Conservation (phyloP, 2,888 invertebrate genomes). For the Orthosia incerta region DNA sequence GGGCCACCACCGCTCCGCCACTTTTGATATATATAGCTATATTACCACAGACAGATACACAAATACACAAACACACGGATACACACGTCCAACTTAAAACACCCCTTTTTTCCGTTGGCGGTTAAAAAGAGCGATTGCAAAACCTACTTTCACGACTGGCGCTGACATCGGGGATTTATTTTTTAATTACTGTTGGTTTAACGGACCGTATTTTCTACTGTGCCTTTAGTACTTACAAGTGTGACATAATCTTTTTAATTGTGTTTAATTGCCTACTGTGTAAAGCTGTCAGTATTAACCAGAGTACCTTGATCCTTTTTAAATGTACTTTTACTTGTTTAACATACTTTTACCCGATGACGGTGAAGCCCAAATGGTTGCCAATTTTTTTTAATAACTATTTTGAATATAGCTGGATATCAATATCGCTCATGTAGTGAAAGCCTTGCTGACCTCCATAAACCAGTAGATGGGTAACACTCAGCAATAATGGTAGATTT, state of each 20-base stretch:
- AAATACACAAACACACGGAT: too few species aligned
- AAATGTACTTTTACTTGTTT: not conserved
- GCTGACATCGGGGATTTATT: conserved; percentile 41
- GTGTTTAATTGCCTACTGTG: not conserved
- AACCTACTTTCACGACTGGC: conserved; percentile 16
- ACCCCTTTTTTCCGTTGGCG: too few species aligned
- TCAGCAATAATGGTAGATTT: too few species aligned
- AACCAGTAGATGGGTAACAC: too few species aligned
- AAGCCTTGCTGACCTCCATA: too few species aligned
- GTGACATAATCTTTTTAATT: conserved; percentile 3
- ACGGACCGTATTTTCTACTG: conserved; percentile 4
- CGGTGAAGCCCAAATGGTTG: not conserved
- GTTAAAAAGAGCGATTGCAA: conserved; percentile 12
- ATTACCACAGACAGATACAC: too few species aligned
- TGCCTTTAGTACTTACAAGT: not conserved
- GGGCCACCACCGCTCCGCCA: too few species aligned
- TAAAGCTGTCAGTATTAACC: not conserved
- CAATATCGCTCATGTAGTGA: too few species aligned
- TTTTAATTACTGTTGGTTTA: conserved; percentile 40
- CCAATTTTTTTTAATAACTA: too few species aligned
- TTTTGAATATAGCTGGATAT: too few species aligned
- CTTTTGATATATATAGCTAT: too few species aligned
- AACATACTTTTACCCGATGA: not conserved
- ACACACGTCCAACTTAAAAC: too few species aligned
- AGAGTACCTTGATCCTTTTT: not conserved